Conservation (phyloP, 2,797 vertebrate species). For the Leptatherina wallacei region DNA sequence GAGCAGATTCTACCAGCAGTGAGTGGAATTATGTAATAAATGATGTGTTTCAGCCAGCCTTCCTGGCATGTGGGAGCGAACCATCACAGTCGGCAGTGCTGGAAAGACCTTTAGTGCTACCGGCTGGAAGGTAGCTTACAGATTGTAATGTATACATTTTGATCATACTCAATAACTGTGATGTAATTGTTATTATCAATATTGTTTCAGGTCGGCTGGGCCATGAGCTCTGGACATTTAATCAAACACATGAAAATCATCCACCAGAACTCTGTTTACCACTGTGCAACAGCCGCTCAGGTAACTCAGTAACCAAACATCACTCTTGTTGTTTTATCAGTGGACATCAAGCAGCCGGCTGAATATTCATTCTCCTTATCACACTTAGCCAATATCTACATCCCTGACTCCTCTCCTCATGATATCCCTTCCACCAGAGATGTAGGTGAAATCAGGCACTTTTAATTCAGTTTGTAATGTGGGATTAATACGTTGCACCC, state of each 20-base stretch:
- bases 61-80: constrained; percentile 96
- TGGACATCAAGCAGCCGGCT: not conserved
- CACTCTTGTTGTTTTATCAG: not conserved
- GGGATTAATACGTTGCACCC: not conserved
- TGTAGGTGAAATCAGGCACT: not conserved
- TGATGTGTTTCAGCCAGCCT: constrained; percentile 85
- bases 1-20: not conserved
- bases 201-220: constrained; percentile 91
- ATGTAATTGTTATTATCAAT: not conserved
- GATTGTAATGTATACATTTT: not conserved
- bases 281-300: constrained; percentile 91
- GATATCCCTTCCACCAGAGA: not conserved
- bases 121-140: constrained; percentile 91
- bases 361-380: not conserved
- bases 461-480: not conserved
- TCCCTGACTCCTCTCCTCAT: not conserved
- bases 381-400: not conserved
- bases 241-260: constrained; percentile 89
- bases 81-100: constrained; percentile 89
- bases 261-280: constrained; percentile 92
- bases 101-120: constrained; percentile 95
- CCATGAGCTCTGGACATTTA: constrained; percentile 82
- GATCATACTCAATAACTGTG: not conserved
- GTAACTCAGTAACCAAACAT: constrained; percentile 66
- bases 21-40: not conserved